Conservation (phyloP, 2,113 vertebrate genomes). For the Motacilla tschutschensis region DNA sequence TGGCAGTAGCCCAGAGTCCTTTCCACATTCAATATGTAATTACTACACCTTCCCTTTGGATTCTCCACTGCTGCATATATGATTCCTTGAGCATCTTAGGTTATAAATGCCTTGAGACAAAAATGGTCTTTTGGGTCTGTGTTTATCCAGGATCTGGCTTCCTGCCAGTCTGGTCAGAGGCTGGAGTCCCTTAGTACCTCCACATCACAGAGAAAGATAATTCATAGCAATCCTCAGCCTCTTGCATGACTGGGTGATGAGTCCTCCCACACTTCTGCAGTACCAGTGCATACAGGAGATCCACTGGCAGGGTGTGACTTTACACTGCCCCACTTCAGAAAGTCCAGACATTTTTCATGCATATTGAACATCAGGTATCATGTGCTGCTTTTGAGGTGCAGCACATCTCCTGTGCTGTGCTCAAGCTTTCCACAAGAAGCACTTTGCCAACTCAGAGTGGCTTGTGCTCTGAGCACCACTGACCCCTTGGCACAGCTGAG, state of each 20-base stretch:
- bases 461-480: not conserved
- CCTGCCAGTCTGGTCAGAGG: not conserved
- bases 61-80: not conserved
- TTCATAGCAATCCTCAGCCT: not conserved
- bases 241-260: not conserved
- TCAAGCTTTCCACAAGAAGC: not conserved
- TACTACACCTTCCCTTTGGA: not conserved
- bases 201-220: not conserved
- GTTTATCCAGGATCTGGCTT: not conserved
- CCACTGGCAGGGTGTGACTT: not conserved
- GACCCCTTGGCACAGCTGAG: not conserved
- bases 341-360: not conserved
- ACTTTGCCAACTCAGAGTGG: rapidly evolving
- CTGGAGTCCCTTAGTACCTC: not conserved
- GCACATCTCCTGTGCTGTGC: not conserved
- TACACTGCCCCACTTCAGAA: not conserved
- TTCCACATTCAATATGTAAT: not conserved
- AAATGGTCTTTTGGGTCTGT: not conserved
- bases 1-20: not conserved
- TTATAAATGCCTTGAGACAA: not conserved
- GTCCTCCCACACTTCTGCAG: not conserved
- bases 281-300: not conserved
- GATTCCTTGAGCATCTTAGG: not conserved
- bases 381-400: not conserved
- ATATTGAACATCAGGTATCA: not conserved